These are phyloP conservation scores for Habroteleia sp. DNA, from an alignment of 2,888 invertebrate genomes.

Conservation along the genomic window DNA sequence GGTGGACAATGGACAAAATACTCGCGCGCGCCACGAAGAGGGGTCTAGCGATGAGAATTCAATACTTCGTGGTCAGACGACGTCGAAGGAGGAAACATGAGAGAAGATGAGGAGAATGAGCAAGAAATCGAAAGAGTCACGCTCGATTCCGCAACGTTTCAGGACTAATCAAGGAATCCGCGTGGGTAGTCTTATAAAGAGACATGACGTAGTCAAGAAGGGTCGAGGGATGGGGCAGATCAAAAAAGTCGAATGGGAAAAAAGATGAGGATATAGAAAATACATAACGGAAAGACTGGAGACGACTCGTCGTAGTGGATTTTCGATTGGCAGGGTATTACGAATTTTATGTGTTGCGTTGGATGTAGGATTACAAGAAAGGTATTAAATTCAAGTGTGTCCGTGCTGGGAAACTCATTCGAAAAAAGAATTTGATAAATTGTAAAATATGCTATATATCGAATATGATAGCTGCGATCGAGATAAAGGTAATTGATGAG, in stretches of 20 bases:
- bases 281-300: conserved; percentile 6
- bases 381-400: neutral
- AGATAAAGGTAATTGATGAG: too few relatives aligned
- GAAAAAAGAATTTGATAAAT: too few relatives aligned
- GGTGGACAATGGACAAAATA: conserved; percentile 69
- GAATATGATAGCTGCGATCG: too few relatives aligned
- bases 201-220: conserved; percentile 59
- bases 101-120: conserved; percentile 48
- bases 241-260: conserved; percentile 39
- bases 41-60: conserved; percentile 65
- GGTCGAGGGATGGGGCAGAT: conserved; percentile 42
- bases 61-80: conserved; percentile 59
- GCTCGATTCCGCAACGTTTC: conserved; percentile 60
- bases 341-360: conserved; percentile 5
- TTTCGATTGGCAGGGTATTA: conserved; percentile 8
- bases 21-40: conserved; percentile 61
- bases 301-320: neutral
- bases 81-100: conserved; percentile 51
- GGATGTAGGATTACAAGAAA: conserved; percentile 11
- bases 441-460: too few relatives aligned
- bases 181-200: conserved; percentile 61
- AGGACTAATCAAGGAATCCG: conserved; percentile 62
- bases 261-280: conserved; percentile 43
- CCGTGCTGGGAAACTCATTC: too few relatives aligned
- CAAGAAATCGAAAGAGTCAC: conserved; percentile 62